Conservation (phyloP, 2,888 invertebrate genomes). For the Hemithea aestivaria region DNA sequence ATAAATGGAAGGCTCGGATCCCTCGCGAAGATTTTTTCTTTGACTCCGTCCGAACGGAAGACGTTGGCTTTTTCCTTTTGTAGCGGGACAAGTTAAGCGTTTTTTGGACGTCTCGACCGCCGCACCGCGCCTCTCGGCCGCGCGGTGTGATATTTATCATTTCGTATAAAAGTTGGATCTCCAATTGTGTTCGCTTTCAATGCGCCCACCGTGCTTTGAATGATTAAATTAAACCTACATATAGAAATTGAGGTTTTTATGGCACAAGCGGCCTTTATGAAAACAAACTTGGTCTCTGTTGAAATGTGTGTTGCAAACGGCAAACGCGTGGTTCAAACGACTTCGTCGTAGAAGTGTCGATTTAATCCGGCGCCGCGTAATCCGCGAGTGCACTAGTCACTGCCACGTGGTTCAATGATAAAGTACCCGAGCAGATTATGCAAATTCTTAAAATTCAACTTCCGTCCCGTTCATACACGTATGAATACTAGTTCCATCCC, state of each 20-base stretch:
- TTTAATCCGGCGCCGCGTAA: constrained; percentile 67
- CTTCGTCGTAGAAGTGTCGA: constrained; percentile 48
- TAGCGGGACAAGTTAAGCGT: constrained; percentile 78
- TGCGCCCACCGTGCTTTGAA: constrained; percentile 45
- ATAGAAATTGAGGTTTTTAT: constrained; percentile 8
- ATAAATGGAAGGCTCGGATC: constrained; percentile 76
- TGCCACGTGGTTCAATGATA: constrained; percentile 79
- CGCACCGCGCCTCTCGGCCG: constrained; percentile 31
- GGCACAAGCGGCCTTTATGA: constrained; percentile 2
- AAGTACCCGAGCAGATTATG: constrained; percentile 77
- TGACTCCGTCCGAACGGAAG: constrained; percentile 77
- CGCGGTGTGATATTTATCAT: constrained; percentile 75
- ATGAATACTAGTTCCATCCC: constrained; percentile 38
- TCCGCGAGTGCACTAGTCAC: constrained; percentile 77
- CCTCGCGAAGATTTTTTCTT: constrained; percentile 78
- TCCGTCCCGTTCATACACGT: constrained; percentile 46
- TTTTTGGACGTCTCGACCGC: constrained; percentile 54
- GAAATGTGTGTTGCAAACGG: constrained; percentile 10
- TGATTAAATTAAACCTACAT: constrained; percentile 18
- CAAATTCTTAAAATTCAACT: constrained; percentile 72
- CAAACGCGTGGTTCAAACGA: constrained; percentile 45
- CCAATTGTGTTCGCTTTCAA: constrained; percentile 63
- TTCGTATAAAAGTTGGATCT: constrained; percentile 66
- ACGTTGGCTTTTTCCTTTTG: constrained; percentile 78
- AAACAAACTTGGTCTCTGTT: constrained; percentile 1